A percentile compares a stretch with the other conserved stretches of the same genome.
Evolutionary conservation across 2,113 vertebrate species (phyloP).

Genomic region (Recurvirostra avosetta): DNA sequence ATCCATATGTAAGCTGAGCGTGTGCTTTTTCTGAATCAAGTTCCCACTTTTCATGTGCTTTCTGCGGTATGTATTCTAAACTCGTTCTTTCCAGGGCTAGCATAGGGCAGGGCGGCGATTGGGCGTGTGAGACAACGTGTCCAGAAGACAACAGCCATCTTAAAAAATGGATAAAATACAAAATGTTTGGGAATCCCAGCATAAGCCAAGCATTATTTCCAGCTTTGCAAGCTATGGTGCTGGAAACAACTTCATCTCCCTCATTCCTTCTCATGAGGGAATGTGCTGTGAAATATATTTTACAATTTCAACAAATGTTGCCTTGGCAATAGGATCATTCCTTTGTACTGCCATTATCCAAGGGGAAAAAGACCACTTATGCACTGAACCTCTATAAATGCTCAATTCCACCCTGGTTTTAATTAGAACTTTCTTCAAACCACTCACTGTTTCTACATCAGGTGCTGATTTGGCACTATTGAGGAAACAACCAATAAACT

Average conservation of each 20-base stretch:
- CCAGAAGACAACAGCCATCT: neutral
- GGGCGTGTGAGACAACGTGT: neutral
- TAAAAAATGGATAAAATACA: neutral
- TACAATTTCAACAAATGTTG: conserved; percentile 41
- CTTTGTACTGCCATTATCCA: conserved; percentile 13
- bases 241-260: conserved; percentile 19
- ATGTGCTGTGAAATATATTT: conserved; percentile 30
- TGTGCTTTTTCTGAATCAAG: neutral
- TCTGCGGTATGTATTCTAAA: neutral
- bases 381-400: neutral
- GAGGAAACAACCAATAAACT: conserved; percentile 69
- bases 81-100: neutral
- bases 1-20: neutral
- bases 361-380: neutral
- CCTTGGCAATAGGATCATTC: conserved; percentile 30
- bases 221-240: conserved; percentile 11
- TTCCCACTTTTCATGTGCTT: neutral
- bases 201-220: conserved; percentile 1
- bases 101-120: neutral
- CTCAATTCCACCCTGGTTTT: conserved; percentile 46
- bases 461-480: conserved; percentile 59
- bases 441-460: conserved; percentile 35
- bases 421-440: conserved; percentile 63
- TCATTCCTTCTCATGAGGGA: neutral
- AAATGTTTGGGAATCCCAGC: neutral